Percentiles rank a stretch among this genome's conserved stretches.
phyloP scores from a whole-genome alignment of 2,797 vertebrate species.

The Passerculus sandwichensis region DNA sequence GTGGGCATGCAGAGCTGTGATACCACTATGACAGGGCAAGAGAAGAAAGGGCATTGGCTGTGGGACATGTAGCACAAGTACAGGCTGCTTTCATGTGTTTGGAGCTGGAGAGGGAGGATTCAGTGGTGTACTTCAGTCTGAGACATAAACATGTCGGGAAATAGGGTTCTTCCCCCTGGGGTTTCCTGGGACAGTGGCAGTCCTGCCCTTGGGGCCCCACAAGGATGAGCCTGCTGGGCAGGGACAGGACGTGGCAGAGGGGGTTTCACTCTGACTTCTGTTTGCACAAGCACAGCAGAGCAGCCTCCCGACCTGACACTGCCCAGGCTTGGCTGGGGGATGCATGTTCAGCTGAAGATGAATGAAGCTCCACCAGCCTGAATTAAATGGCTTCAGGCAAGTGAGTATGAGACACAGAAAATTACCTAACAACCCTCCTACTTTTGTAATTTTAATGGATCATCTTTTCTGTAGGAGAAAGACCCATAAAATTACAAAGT shows the following conservation, averaged over 20 bases:
- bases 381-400: background rate
- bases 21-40: background rate
- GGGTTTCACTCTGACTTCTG: background rate
- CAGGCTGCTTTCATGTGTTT: rapidly evolving
- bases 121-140: background rate
- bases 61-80: background rate
- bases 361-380: background rate
- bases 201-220: background rate
- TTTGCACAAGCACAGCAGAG: rapidly evolving
- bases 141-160: background rate
- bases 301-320: rapidly evolving
- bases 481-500: background rate
- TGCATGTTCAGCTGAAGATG: background rate
- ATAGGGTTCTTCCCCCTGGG: background rate
- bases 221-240: rapidly evolving
- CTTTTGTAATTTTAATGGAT: background rate
- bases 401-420: background rate
- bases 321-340: background rate
- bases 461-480: background rate
- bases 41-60: background rate
- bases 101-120: background rate
- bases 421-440: rapidly evolving
- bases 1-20: background rate
- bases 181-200: rapidly evolving
- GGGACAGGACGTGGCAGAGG: background rate